phyloP scores from a whole-genome alignment of 2,113 vertebrate genomes.

The Tricholaema leucomelas region DNA sequence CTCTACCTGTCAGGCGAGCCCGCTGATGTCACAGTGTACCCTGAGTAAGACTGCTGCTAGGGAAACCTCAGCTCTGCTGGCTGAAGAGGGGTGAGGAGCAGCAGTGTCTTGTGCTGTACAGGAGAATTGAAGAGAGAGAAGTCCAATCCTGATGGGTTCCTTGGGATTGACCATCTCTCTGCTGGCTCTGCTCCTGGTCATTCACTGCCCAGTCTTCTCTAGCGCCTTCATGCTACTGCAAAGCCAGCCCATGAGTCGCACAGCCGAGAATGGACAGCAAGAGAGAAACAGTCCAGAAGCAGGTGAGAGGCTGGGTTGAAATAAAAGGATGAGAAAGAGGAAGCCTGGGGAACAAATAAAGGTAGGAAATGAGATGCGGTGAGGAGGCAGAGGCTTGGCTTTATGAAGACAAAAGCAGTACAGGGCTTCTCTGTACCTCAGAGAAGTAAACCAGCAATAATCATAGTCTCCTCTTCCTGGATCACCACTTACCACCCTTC shows the following conservation, averaged over 20 bases:
- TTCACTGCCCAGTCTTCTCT: neutral
- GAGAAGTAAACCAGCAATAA: neutral
- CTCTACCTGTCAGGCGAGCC: neutral
- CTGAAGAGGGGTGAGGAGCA: neutral
- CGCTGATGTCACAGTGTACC: slow-evolving; percentile 21
- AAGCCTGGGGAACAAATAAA: neutral
- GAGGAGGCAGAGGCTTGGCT: neutral
- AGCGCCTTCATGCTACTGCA: neutral
- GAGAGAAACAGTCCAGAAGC: neutral
- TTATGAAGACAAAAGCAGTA: neutral
- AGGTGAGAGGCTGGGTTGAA: slow-evolving; percentile 12
- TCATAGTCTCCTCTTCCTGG: neutral
- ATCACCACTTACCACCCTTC: neutral
- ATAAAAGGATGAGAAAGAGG: neutral
- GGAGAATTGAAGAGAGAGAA: neutral
- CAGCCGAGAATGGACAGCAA: neutral
- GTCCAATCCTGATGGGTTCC: neutral
- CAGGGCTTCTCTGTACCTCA: neutral
- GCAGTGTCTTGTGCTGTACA: neutral
- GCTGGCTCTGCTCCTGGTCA: neutral
- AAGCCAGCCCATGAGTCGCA: neutral
- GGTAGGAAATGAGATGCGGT: neutral
- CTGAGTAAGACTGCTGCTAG: neutral
- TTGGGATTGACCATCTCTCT: neutral
- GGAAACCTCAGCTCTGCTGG: neutral